Evolutionary conservation across 2,797 vertebrate species (phyloP), one percentile per base, ranked within the genome.

Genomic region (Siniperca scherzeri): DNA sequence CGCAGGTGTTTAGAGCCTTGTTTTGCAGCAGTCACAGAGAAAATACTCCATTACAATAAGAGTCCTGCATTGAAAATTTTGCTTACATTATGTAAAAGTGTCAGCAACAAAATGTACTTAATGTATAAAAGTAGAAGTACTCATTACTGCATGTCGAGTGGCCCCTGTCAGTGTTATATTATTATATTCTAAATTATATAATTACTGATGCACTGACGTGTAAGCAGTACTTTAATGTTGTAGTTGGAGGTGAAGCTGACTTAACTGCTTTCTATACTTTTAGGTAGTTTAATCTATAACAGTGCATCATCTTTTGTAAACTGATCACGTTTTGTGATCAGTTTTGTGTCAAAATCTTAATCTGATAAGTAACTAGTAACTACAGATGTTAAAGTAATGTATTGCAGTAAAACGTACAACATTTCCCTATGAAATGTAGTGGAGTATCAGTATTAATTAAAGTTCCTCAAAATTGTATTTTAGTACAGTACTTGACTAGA

Each of bases 1-100:
- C 52, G 56, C 82, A 91, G 90, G 87, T 93, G 87, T 74, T 69
- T 69, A 53, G 62, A 55, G 16, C 7, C 65, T 25, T 80, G 77
- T 65, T 57, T 13, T 48, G 16, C 65, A 80, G 21, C 62, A 66
- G 77, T 50, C 81, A 30, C 30, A 30, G 30, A 3, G 8, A 64
- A 64, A 64, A 44, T 33, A 44, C 16, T 14, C 9, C 11, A 55
- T 25, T 13, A 48, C 46, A 48, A 5, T 64, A 42, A 36, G 36
- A 36, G 40, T 42, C 11, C 40, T 42, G 40, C 40, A 42, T 13
- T 42, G 11, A 36, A 7, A 36, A 36, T 36, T 5, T 36, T 36
- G 36, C 36, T 36, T 7, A 36, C 36, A 36, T 5, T 36, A 36
- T 36, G 7, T 36, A 36, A 36, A 36, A 36, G 36, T 36, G 36